Evolutionary conservation across 2,888 invertebrate species (phyloP).

Genomic region (Melanotus villosus): DNA sequence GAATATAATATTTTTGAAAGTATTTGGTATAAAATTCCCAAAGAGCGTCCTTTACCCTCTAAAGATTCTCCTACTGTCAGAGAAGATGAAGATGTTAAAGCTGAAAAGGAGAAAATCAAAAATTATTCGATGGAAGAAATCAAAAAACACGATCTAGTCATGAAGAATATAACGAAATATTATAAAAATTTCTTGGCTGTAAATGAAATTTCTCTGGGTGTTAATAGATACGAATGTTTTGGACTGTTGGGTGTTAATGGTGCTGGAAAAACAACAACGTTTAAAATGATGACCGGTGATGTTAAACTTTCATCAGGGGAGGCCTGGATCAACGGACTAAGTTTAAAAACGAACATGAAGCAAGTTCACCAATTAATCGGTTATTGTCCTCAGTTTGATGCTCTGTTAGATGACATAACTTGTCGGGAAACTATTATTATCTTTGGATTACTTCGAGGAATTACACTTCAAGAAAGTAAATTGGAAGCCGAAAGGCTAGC

Average conservation of each 20-base stretch:
- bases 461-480: constrained; percentile 60
- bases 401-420: constrained; percentile 71
- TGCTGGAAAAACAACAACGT: constrained; percentile 89
- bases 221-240: constrained; percentile 80
- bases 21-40: constrained; percentile 59
- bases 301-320: constrained; percentile 76
- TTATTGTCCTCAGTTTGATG: constrained; percentile 75
- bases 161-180: constrained; percentile 83
- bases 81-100: constrained; percentile 71
- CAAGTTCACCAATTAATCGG: constrained; percentile 74
- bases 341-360: constrained; percentile 70
- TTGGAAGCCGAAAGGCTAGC: constrained; percentile 64
- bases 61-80: not conserved
- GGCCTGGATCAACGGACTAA: constrained; percentile 73
- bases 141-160: constrained; percentile 65
- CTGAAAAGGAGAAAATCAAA: constrained; percentile 70
- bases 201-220: constrained; percentile 74
- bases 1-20: constrained; percentile 75
- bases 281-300: constrained; percentile 89
- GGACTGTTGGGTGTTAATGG: constrained; percentile 87
- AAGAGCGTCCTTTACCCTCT: not conserved
- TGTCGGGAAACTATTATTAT: constrained; percentile 71
- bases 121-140: constrained; percentile 63
- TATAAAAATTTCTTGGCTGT: constrained; percentile 80
- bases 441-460: constrained; percentile 70